These are phyloP conservation scores for Brachypalpus laphriformis DNA, from an alignment of 2,888 invertebrate genomes.

Conservation along the genomic window DNA sequence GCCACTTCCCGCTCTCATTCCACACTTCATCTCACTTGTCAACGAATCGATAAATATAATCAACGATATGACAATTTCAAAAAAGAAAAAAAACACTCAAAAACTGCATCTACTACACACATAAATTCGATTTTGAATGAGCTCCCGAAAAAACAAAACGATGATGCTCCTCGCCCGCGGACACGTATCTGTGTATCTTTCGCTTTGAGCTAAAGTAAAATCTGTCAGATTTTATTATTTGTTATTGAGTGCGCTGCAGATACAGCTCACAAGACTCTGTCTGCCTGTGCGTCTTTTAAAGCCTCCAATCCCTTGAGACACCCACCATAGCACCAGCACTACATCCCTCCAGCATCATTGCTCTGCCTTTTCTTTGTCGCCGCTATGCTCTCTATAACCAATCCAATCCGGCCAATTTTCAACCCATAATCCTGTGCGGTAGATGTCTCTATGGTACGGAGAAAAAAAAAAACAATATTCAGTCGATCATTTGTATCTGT, in stretches of 20 bases:
- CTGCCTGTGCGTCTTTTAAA: conserved; percentile 33
- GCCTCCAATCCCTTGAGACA: conserved; percentile 45
- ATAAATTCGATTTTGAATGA: conserved; percentile 62
- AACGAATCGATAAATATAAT: conserved; percentile 63
- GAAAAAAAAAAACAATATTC: conserved; percentile 28
- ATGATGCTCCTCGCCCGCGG: neutral
- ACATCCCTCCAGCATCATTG: neutral
- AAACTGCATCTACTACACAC: conserved; percentile 50
- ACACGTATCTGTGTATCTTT: conserved; percentile 23
- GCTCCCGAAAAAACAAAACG: conserved; percentile 51
- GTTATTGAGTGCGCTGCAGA: conserved; percentile 36
- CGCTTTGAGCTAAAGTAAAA: conserved; percentile 42
- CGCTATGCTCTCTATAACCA: conserved; percentile 22
- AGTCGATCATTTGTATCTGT: conserved; percentile 73
- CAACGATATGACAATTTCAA: conserved; percentile 52
- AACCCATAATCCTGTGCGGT: conserved; percentile 64
- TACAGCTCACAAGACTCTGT: neutral
- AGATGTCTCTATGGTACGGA: conserved; percentile 33
- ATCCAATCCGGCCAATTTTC: conserved; percentile 58
- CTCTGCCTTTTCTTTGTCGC: neutral
- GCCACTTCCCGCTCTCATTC: neutral
- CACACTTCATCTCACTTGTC: conserved; percentile 58
- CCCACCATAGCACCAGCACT: conserved; percentile 25
- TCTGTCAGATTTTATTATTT: conserved; percentile 73
- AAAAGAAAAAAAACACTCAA: conserved; percentile 11